A percentile compares a stretch with the other conserved stretches of the same genome.
Conservation (phyloP, 2,888 invertebrate genomes). For the Pediacus dermestoides region DNA sequence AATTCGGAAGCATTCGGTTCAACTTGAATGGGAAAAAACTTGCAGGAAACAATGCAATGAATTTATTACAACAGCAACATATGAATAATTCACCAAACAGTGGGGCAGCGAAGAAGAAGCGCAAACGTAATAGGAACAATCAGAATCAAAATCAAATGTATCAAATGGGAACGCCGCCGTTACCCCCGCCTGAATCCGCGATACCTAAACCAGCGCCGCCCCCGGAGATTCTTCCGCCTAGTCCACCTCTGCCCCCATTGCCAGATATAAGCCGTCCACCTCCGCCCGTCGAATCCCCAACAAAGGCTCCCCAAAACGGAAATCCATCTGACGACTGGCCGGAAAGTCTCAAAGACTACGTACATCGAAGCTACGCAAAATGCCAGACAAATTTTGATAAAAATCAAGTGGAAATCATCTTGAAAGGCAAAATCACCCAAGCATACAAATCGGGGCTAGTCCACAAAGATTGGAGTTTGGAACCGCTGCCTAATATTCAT, state of each 20-base stretch:
- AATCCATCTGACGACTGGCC: conserved; percentile 73
- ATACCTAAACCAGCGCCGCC: conserved; percentile 55
- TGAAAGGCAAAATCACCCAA: conserved; percentile 90
- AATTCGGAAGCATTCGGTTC: conserved; percentile 55
- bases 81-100: conserved; percentile 49
- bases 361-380: conserved; percentile 87
- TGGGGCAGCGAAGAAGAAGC: conserved; percentile 68
- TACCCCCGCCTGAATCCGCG: conserved; percentile 53
- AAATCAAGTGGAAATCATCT: conserved; percentile 89
- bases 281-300: conserved; percentile 36
- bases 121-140: conserved; percentile 67
- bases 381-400: conserved; percentile 85
- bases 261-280: conserved; percentile 48
- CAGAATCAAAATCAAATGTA: conserved; percentile 33
- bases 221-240: conserved; percentile 51
- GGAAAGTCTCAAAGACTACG: conserved; percentile 78
- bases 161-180: conserved; percentile 46
- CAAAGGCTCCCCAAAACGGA: conserved; percentile 22
- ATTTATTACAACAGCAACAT: conserved; percentile 37
- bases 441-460: conserved; percentile 85
- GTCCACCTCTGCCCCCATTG: conserved; percentile 50
- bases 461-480: conserved; percentile 92
- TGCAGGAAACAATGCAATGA: conserved; percentile 31
- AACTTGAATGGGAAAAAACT: conserved; percentile 51
- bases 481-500: conserved; percentile 85